Conservation (phyloP, 2,797 vertebrate species). For the Sternarchorhynchus goeldii region DNA sequence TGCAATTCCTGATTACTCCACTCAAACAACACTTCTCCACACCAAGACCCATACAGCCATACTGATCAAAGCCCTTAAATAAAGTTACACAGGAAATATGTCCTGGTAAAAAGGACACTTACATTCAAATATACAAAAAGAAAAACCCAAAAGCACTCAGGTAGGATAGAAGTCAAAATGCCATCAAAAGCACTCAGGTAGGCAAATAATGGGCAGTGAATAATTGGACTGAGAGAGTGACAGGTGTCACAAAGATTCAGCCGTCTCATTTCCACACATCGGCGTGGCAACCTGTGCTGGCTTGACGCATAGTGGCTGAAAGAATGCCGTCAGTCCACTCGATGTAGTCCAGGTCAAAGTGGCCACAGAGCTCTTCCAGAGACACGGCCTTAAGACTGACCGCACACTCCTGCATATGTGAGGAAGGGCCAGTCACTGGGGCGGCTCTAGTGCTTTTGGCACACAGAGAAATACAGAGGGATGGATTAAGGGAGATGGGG, state of each 20-base stretch:
- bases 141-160: neutral
- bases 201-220: neutral
- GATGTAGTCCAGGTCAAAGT: conserved; percentile 31
- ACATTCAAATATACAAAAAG: conserved; percentile 1
- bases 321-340: conserved; percentile 24
- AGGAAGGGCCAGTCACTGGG: conserved; percentile 4
- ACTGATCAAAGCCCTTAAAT: conserved; percentile 12
- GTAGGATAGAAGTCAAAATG: neutral
- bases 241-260: conserved; percentile 5
- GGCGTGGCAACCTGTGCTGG: conserved; percentile 38
- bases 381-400: conserved; percentile 41
- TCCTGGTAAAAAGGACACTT: neutral
- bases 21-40: conserved; percentile 39
- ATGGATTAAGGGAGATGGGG: neutral
- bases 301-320: conserved; percentile 22
- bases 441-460: conserved; percentile 15
- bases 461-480: neutral
- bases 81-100: neutral
- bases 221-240: conserved; percentile 3
- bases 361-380: conserved; percentile 38
- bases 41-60: conserved; percentile 33
- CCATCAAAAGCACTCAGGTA: neutral
- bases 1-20: conserved; percentile 44
- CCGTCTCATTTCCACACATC: neutral
- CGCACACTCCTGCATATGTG: conserved; percentile 38